phyloP scores from a whole-genome alignment of 1,140 invertebrate species.

The Helicoverpa armigera region DNA sequence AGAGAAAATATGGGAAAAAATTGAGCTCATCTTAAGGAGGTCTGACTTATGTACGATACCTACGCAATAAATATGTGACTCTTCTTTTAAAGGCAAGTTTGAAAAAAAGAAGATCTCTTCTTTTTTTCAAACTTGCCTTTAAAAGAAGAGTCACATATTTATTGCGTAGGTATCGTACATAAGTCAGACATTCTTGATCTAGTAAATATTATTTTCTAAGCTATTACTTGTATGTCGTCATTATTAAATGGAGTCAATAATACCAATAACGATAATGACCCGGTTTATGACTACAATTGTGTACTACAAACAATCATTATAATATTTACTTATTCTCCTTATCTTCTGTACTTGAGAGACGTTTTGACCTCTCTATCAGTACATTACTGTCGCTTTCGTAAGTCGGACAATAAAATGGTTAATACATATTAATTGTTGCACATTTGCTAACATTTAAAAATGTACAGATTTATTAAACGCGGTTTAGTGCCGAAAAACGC shows the following conservation, averaged over 20 bases:
- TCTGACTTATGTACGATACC: not conserved
- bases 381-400: conserved; percentile 62
- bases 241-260: conserved; percentile 11
- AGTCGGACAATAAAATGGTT: conserved; percentile 65
- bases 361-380: conserved; percentile 80
- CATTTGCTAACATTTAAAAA: conserved; percentile 58
- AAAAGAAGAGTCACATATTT: too few species aligned
- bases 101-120: too few species aligned
- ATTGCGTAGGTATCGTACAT: too few species aligned
- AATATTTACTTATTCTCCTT: conserved; percentile 40
- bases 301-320: conserved; percentile 40
- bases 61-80: too few species aligned
- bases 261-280: conserved; percentile 31
- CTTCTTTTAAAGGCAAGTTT: too few species aligned
- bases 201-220: conserved; percentile 6
- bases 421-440: conserved; percentile 55
- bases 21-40: too few species aligned
- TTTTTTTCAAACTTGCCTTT: too few species aligned
- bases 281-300: conserved; percentile 18
- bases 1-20: too few species aligned
- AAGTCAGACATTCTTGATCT: not conserved
- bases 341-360: conserved; percentile 37
- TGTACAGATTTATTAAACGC: conserved; percentile 67
- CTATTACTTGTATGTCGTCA: conserved; percentile 13
- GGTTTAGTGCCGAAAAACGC: conserved; percentile 51